Evolutionary conservation across 2,797 vertebrate species (phyloP), one percentile per base, ranked within the genome.

Genomic region (Falco berigora): DNA sequence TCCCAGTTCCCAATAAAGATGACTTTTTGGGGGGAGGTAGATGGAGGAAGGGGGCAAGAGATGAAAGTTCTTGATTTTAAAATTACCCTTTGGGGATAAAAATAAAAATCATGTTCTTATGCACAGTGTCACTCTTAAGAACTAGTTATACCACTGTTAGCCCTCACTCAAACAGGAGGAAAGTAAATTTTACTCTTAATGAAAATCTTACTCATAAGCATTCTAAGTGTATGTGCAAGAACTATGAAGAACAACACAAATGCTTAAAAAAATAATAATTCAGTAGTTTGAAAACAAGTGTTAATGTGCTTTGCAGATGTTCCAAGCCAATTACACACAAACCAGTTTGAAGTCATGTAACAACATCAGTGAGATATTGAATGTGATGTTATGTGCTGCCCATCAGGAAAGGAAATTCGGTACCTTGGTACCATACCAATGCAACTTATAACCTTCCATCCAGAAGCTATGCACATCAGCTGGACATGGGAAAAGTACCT

Each of bases 11-110:
- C 42, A 23, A 16, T 8, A 47, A 24, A 4, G 5, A 24, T 25
- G 66, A 50, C 3, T 11, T 38, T 38, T 36, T 5, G 2, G 2
- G 2, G 2, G 3, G n/a, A 49, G 5, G 2, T 36, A 6, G 6
- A 3, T 6, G 4, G 27, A 50, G 12, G 23, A 67, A 50, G 4
- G 3, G 24, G 18, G 6, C 5, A 58, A 8, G 4, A 2, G 2
- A 30, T 22, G 4, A 5, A 49, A 63, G 30, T 24, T 78, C 27
- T 91, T 58, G 17, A 42, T 58, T 74, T 84, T 74, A 17, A 75
- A 81, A 71, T n/a, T 55, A 80, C 2, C 12, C 6, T 3, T 38
- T 30, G 6, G 12, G 20, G 4, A 15, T 24, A 22, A 49, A 6
- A 16, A 4, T 6, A 64, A 4, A 7, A 64, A 14, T 89, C 23